A percentile compares a stretch with the other conserved stretches of the same genome.
Evolutionary conservation across 1,140 invertebrate genomes (phyloP).

Genomic region (Aethina tumida): DNA sequence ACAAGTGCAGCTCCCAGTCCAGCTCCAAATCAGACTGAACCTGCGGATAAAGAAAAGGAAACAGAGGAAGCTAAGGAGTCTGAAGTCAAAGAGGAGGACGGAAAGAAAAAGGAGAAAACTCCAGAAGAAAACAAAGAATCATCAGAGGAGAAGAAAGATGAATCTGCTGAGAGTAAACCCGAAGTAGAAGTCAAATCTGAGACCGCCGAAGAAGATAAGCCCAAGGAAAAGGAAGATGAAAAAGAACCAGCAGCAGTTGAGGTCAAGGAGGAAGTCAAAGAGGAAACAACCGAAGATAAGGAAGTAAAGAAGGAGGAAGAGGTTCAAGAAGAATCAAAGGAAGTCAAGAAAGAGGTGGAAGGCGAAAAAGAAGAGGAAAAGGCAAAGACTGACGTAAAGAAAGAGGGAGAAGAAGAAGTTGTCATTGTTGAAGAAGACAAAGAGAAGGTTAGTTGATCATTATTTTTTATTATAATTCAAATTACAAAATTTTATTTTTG

Average conservation of each 20-base stretch:
- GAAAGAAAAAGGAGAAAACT: slow-evolving; percentile 35
- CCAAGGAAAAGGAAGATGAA: slow-evolving; percentile 28
- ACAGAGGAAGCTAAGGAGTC: slow-evolving; percentile 24
- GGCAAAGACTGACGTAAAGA: slow-evolving; percentile 30
- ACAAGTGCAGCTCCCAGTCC: slow-evolving; percentile 65
- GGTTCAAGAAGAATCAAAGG: slow-evolving; percentile 7
- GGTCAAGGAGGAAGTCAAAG: slow-evolving; percentile 18
- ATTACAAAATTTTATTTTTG: slow-evolving; percentile 19
- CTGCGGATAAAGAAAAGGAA: slow-evolving; percentile 35
- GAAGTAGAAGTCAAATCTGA: slow-evolving; percentile 28
- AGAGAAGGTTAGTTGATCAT: slow-evolving; percentile 6
- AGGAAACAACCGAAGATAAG: slow-evolving; percentile 29
- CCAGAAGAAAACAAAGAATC: slow-evolving; percentile 25
- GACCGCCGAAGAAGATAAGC: slow-evolving; percentile 23
- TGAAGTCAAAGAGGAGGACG: slow-evolving; percentile 41
- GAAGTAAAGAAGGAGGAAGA: slow-evolving; percentile 32
- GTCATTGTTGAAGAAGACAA: slow-evolving; percentile 35
- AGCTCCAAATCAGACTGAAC: slow-evolving; percentile 38
- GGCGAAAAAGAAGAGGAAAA: slow-evolving; percentile 25
- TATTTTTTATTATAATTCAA: slow-evolving; percentile 33
- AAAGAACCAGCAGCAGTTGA: slow-evolving; percentile 13
- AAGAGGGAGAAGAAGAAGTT: slow-evolving; percentile 45
- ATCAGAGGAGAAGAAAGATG: slow-evolving; percentile 37
- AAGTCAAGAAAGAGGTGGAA: slow-evolving; percentile 9
- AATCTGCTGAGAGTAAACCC: slow-evolving; percentile 27